Conservation (phyloP, 2,888 invertebrate species). For the Archips crataeganus region DNA sequence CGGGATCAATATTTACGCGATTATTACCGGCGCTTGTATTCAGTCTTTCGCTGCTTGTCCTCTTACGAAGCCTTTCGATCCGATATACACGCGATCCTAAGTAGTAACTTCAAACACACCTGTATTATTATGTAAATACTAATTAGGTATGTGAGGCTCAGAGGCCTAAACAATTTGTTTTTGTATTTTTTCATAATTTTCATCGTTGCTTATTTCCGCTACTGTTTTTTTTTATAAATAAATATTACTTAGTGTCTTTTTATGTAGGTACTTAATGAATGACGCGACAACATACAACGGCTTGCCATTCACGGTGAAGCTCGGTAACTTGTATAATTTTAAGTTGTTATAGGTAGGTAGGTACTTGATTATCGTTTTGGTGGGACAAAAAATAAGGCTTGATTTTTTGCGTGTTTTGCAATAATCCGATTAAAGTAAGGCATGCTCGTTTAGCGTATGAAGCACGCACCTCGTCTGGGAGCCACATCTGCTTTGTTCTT, state of each 20-base stretch:
- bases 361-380: slow-evolving; percentile 11
- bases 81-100: not conserved
- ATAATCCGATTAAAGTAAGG: slow-evolving; percentile 50
- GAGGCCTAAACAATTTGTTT: not conserved
- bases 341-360: not conserved
- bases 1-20: slow-evolving; percentile 55
- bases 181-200: not conserved
- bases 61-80: not conserved
- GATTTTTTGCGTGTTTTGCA: slow-evolving; percentile 37
- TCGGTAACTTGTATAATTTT: not conserved
- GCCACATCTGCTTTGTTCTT: slow-evolving; percentile 66
- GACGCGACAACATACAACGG: slow-evolving; percentile 1
- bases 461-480: slow-evolving; percentile 52
- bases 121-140: not conserved
- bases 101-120: not conserved
- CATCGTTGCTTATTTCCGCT: not conserved
- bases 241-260: not conserved
- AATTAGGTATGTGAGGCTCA: not conserved
- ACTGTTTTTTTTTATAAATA: not conserved
- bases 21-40: slow-evolving; percentile 25
- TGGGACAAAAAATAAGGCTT: slow-evolving; percentile 18
- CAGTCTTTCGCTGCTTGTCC: slow-evolving; percentile 1
- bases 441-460: slow-evolving; percentile 47
- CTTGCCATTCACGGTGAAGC: not conserved
- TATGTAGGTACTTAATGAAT: not conserved